Percentiles rank a stretch among this genome's conserved stretches.
These are phyloP conservation scores for Herminia tarsipennalis DNA, from an alignment of 2,888 invertebrate species.

Conservation along the genomic window DNA sequence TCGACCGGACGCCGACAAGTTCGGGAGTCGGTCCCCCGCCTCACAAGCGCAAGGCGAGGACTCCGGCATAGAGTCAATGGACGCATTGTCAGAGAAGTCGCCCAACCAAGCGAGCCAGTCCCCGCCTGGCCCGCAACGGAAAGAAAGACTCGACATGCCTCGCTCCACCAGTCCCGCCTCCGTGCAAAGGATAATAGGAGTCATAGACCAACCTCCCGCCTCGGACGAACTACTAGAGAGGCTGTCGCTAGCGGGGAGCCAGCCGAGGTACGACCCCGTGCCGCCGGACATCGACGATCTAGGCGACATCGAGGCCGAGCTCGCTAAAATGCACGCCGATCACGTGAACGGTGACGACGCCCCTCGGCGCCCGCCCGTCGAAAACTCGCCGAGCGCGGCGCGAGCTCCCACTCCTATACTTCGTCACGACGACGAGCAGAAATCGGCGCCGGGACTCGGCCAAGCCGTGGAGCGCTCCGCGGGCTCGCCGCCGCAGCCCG, in stretches of 20 bases:
- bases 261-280: conserved; percentile 66
- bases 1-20: conserved; percentile 64
- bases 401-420: conserved; percentile 26
- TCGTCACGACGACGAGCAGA: conserved; percentile 17
- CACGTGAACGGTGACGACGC: conserved; percentile 73
- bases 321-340: conserved; percentile 88
- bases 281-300: conserved; percentile 83
- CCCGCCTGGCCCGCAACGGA: conserved; percentile 82
- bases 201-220: conserved; percentile 62
- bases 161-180: conserved; percentile 74
- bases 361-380: conserved; percentile 45
- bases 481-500: conserved; percentile 1
- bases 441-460: conserved; percentile 3
- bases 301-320: conserved; percentile 89
- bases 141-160: conserved; percentile 77
- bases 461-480: conserved; percentile 22
- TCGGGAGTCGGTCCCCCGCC: conserved; percentile 76
- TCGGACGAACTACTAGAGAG: conserved; percentile 66
- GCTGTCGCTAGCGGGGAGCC: conserved; percentile 57
- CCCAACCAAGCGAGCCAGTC: conserved; percentile 94
- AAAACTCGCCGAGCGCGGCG: conserved; percentile 18
- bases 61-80: conserved; percentile 97
- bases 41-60: conserved; percentile 91
- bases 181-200: conserved; percentile 79
- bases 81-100: conserved; percentile 96